Conservation (phyloP, 1,140 invertebrate genomes). For the Leptinotarsa lineolata region DNA sequence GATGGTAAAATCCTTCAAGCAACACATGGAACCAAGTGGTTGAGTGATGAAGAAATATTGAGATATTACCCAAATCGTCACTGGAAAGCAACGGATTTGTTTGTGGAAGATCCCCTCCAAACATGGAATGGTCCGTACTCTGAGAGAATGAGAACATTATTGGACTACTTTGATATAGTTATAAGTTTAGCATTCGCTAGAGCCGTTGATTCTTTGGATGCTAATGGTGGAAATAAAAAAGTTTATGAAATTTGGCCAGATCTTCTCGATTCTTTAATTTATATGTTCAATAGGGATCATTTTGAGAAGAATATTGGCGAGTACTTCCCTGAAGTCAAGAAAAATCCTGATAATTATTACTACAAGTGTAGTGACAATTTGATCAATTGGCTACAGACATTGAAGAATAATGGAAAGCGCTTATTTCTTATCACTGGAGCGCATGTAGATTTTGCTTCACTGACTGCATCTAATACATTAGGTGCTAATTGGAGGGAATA, state of each 20-base stretch:
- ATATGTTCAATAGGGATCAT: slow-evolving; percentile 68
- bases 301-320: slow-evolving; percentile 62
- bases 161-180: slow-evolving; percentile 80
- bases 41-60: slow-evolving; percentile 65
- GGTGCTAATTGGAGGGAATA: slow-evolving; percentile 72
- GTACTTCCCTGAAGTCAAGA: slow-evolving; percentile 69
- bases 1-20: slow-evolving; percentile 69
- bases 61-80: slow-evolving; percentile 63
- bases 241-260: slow-evolving; percentile 71
- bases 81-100: slow-evolving; percentile 64
- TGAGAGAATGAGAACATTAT: slow-evolving; percentile 66
- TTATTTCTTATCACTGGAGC: slow-evolving; percentile 80
- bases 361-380: slow-evolving; percentile 64
- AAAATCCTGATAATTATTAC: slow-evolving; percentile 68
- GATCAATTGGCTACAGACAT: slow-evolving; percentile 65
- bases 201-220: slow-evolving; percentile 72
- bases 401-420: slow-evolving; percentile 61
- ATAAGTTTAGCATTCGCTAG: slow-evolving; percentile 70
- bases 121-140: slow-evolving; percentile 68
- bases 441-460: slow-evolving; percentile 72
- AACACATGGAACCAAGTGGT: slow-evolving; percentile 69
- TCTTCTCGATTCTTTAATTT: slow-evolving; percentile 64
- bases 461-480: slow-evolving; percentile 67
- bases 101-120: slow-evolving; percentile 62
- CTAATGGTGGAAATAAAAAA: slow-evolving; percentile 40